phyloP scores from a whole-genome alignment of 2,888 invertebrate species.

The Crematogaster levior region DNA sequence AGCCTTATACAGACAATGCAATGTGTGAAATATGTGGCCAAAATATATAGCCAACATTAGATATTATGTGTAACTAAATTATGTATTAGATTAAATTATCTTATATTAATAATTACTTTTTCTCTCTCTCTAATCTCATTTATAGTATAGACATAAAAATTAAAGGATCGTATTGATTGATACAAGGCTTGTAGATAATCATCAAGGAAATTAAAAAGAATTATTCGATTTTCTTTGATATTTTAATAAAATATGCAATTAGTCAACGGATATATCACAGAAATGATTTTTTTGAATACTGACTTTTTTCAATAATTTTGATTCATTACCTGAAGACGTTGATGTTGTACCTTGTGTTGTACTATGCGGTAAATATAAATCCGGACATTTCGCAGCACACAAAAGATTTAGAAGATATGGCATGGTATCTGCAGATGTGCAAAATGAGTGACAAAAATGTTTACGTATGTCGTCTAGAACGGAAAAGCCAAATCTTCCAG shows the following conservation, averaged over 20 bases:
- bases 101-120: background rate
- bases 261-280: background rate
- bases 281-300: background rate
- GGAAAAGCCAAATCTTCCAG: constrained; percentile 54
- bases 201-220: background rate
- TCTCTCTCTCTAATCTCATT: background rate
- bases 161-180: background rate
- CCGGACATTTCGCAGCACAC: constrained; percentile 64
- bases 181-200: background rate
- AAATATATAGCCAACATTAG: no score
- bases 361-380: constrained; percentile 50
- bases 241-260: background rate
- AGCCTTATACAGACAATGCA: no score
- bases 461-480: constrained; percentile 27
- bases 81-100: background rate
- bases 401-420: constrained; percentile 30
- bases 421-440: background rate
- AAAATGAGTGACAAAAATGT: constrained; percentile 40
- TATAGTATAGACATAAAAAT: background rate
- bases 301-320: background rate
- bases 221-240: background rate
- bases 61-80: background rate
- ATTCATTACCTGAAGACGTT: background rate
- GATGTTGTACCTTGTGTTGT: background rate
- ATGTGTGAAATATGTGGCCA: no score